These are phyloP conservation scores for Cosmorhoe ocellata DNA, from an alignment of 2,888 invertebrate genomes.

Conservation along the genomic window DNA sequence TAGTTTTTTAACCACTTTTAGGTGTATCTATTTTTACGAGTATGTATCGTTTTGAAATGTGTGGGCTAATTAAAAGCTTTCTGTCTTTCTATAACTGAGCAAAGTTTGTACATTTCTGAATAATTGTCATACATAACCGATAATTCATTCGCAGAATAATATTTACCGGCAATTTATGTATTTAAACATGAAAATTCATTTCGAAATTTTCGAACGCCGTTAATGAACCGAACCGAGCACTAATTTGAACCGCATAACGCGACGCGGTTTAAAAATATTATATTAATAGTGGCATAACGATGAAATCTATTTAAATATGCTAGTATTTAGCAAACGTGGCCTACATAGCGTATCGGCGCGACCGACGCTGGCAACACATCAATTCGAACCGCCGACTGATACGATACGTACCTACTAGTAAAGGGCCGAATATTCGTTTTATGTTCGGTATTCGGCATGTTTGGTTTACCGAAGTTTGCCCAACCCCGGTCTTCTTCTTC, in stretches of 20 bases:
- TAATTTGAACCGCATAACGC: constrained; percentile 10
- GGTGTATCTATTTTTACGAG: too few relatives aligned
- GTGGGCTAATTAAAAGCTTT: too few relatives aligned
- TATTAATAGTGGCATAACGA: constrained; percentile 3
- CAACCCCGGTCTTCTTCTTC: too few relatives aligned
- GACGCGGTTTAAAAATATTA: constrained; percentile 6
- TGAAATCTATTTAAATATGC: constrained; percentile 16
- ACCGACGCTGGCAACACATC: constrained; percentile 8
- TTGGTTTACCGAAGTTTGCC: too few relatives aligned
- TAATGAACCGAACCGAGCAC: constrained; percentile 7
- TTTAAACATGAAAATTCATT: background rate
- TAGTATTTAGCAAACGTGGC: constrained; percentile 10
- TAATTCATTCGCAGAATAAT: too few relatives aligned
- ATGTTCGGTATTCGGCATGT: too few relatives aligned
- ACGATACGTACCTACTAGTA: background rate
- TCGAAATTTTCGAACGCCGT: background rate
- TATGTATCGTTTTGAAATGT: too few relatives aligned
- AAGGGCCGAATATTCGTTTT: too few relatives aligned
- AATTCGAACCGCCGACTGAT: constrained; percentile 7
- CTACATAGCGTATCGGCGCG: constrained; percentile 8
- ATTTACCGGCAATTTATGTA: background rate
- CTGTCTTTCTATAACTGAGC: too few relatives aligned
- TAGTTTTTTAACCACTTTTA: too few relatives aligned
- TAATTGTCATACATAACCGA: too few relatives aligned
- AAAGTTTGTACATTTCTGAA: too few relatives aligned